Evolutionary conservation across 2,888 invertebrate species (phyloP), one percentile per base, ranked within the genome.

Genomic region (Rhingia campestris): DNA sequence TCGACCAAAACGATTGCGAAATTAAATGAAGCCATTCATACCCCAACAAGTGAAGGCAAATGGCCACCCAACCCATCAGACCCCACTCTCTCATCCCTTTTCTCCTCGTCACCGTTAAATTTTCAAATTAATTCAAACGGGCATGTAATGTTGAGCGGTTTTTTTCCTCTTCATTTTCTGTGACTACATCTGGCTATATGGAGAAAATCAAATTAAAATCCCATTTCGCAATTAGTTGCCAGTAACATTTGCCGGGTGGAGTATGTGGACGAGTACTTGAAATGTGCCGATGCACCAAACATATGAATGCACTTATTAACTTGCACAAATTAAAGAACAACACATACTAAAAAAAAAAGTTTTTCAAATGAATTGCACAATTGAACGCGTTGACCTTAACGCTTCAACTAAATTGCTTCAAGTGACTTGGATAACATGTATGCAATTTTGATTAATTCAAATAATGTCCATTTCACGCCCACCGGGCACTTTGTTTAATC

Each of bases 181-280:
- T 54, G 14, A 61, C 7, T 63, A 41, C 51, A 33, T 14, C 33
- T 30, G 41, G 14, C 35, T 75, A 45, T 67, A 77, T 67, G 35
- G 47, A 66, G 47, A 54, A 77, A 77, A 82, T 82, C 77, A 61
- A 77, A 82, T 82, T 82, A 82, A 82, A 82, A 82, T 45, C 81
- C 66, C 77, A 77, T 82, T 82, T 77, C 49, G 72, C 81, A 82
- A 82, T 77, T 82, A 72, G 72, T 63, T 63, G 61, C 54, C 45
- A 77, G 63, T 67, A 67, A 77, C 66, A 67, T 14, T 22, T 9
- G 49, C 6, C 47, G 59, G 59, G 10, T 32, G 14, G 56, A 37
- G 43, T 37, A n/a, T 33, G 10, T 45, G 10, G 58, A 51, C n/a
- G 22, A 22, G 22, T 22, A 39, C 33, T 32, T 47, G 12, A 45